phyloP scores from a whole-genome alignment of 2,797 vertebrate species.

The Sebastes hubbsi region DNA sequence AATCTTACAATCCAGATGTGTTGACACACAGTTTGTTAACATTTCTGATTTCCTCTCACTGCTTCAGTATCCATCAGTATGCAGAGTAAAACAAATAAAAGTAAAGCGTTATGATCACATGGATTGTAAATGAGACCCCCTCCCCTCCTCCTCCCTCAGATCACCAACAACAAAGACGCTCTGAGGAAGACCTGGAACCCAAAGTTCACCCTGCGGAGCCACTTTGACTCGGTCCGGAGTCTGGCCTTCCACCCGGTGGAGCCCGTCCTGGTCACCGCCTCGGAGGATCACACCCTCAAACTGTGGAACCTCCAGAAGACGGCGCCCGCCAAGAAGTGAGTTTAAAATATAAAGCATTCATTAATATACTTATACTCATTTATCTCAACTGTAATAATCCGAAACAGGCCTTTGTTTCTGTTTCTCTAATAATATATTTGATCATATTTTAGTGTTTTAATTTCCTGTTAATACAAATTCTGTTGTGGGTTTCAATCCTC shows the following conservation, averaged over 20 bases:
- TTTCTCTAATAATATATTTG: neutral
- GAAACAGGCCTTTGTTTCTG: neutral
- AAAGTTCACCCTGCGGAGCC: constrained; percentile 94
- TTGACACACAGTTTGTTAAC: neutral
- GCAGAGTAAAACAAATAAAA: no score
- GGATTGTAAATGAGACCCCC: neutral
- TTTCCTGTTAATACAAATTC: neutral
- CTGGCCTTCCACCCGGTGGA: constrained; percentile 94
- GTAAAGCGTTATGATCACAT: accelerated
- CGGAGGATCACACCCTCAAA: constrained; percentile 96
- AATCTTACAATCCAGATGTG: neutral
- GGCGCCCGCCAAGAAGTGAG: constrained; percentile 93
- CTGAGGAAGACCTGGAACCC: constrained; percentile 97
- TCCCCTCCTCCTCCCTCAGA: constrained; percentile 71
- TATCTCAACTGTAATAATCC: no score
- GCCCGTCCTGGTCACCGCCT: constrained; percentile 94
- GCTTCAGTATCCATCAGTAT: neutral
- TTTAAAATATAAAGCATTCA: neutral
- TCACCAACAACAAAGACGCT: constrained; percentile 91
- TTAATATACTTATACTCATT: neutral
- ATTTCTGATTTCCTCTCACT: neutral
- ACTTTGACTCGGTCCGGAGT: constrained; percentile 93
- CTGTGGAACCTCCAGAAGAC: constrained; percentile 99
- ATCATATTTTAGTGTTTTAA: neutral
- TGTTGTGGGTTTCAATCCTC: constrained; percentile 6